A percentile compares a stretch with the other conserved stretches of the same genome.
Conservation (phyloP, 2,113 vertebrate genomes). For the Mixornis gularis region DNA sequence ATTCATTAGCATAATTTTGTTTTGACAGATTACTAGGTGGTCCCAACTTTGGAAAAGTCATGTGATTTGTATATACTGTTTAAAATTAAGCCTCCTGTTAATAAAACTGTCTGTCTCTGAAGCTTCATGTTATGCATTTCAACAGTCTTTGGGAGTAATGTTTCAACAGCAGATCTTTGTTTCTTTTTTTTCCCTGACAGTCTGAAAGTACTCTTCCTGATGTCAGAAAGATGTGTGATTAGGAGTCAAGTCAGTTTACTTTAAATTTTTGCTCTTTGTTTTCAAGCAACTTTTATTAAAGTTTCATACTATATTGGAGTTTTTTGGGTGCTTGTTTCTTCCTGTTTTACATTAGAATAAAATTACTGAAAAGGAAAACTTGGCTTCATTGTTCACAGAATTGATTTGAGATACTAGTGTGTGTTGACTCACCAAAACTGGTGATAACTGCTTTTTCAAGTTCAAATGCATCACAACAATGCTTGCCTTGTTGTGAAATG, state of each 20-base stretch:
- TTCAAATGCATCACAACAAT: conserved; percentile 56
- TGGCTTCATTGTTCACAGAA: conserved; percentile 65
- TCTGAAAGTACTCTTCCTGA: conserved; percentile 57
- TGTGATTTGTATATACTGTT: conserved; percentile 82
- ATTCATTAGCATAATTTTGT: conserved; percentile 64
- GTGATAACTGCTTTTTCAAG: conserved; percentile 51
- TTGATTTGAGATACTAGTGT: conserved; percentile 55
- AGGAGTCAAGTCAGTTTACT: conserved; percentile 66
- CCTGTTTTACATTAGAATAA: conserved; percentile 67
- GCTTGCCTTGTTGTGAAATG: conserved; percentile 67
- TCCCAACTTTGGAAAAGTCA: conserved; percentile 69
- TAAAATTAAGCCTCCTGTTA: conserved; percentile 81
- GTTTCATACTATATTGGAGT: conserved; percentile 68
- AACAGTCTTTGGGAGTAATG: conserved; percentile 65
- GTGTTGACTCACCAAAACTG: conserved; percentile 37
- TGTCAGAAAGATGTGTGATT: conserved; percentile 65
- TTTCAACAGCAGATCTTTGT: conserved; percentile 63
- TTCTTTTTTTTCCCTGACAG: conserved; percentile 29
- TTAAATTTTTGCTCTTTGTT: conserved; percentile 64
- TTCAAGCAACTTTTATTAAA: conserved; percentile 70
- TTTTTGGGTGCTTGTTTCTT: conserved; percentile 69
- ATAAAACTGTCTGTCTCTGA: conserved; percentile 88
- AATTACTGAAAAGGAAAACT: conserved; percentile 66
- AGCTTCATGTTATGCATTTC: conserved; percentile 69
- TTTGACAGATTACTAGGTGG: conserved; percentile 70